phyloP scores from a whole-genome alignment of 2,113 vertebrate genomes.

The Prinia subflava region DNA sequence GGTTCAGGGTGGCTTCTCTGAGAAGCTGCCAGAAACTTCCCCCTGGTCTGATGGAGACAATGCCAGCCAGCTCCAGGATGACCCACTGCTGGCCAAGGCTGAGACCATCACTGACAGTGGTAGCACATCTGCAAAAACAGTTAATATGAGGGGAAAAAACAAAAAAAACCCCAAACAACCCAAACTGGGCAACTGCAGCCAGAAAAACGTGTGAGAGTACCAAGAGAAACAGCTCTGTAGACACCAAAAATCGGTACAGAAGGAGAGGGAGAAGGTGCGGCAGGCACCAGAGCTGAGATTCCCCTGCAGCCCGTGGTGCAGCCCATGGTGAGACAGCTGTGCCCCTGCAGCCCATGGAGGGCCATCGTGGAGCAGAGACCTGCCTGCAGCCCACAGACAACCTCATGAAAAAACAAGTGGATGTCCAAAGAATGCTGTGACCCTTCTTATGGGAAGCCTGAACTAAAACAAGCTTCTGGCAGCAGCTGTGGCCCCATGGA shows the following conservation, averaged over 20 bases:
- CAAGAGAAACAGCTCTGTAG: not conserved
- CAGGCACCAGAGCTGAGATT: not conserved
- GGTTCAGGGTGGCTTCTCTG: too few species aligned
- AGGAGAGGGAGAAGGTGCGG: not conserved
- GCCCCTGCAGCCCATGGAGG: not conserved
- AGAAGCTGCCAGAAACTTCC: not conserved
- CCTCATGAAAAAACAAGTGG: not conserved
- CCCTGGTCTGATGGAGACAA: not conserved
- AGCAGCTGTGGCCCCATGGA: too few species aligned
- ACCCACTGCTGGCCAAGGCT: not conserved
- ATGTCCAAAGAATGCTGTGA: not conserved
- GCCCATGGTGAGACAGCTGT: not conserved
- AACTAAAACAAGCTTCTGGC: not conserved
- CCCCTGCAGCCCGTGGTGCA: accelerated
- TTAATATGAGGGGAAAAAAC: not conserved
- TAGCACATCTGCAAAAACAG: not conserved
- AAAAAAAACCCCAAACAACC: too few species aligned
- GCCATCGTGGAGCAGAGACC: not conserved
- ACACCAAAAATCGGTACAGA: not conserved
- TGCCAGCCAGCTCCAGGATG: not conserved
- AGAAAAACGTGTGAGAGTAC: not conserved
- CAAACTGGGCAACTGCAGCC: not conserved
- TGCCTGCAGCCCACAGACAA: not conserved
- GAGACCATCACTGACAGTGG: not conserved
- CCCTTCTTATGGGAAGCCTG: not conserved